A percentile compares a stretch with the other conserved stretches of the same genome.
Evolutionary conservation across 2,888 invertebrate genomes (phyloP).

Genomic region (Hyles lineata): DNA sequence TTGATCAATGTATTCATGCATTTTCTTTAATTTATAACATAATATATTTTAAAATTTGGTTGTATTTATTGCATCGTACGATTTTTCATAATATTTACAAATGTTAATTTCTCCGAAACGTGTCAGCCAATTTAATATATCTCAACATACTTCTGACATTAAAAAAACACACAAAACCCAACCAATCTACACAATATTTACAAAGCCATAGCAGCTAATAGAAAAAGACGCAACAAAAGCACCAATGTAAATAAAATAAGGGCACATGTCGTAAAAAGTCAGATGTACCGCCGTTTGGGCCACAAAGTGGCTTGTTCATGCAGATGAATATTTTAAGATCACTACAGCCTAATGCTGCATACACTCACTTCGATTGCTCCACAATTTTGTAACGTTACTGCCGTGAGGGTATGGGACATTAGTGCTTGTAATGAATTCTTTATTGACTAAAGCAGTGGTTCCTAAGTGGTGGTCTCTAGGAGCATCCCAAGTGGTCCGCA

Average conservation of each 20-base stretch:
- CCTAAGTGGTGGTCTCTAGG: no score
- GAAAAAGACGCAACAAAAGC: constrained; percentile 10
- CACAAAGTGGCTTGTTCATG: constrained; percentile 43
- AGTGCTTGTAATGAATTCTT: no score
- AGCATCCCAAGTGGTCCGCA: no score
- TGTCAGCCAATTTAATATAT: no score
- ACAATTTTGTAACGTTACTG: constrained; percentile 21
- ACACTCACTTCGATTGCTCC: constrained; percentile 16
- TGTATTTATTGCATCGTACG: no score
- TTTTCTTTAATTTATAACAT: no score
- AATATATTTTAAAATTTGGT: no score
- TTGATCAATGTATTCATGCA: no score
- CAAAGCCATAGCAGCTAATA: constrained; percentile 1
- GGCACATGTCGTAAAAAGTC: constrained; percentile 21
- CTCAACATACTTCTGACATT: no score
- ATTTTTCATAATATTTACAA: no score
- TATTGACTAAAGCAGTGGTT: no score
- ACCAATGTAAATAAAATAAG: constrained; percentile 1
- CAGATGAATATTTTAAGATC: constrained; percentile 37
- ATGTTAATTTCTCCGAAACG: no score
- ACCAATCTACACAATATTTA: neutral
- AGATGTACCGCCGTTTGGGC: constrained; percentile 40
- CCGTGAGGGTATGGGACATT: neutral
- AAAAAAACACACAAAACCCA: neutral
- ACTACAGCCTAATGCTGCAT: neutral